A percentile compares a stretch with the other conserved stretches of the same genome.
Conservation (phyloP, 2,888 invertebrate genomes). For the Ormyrus thymus region DNA sequence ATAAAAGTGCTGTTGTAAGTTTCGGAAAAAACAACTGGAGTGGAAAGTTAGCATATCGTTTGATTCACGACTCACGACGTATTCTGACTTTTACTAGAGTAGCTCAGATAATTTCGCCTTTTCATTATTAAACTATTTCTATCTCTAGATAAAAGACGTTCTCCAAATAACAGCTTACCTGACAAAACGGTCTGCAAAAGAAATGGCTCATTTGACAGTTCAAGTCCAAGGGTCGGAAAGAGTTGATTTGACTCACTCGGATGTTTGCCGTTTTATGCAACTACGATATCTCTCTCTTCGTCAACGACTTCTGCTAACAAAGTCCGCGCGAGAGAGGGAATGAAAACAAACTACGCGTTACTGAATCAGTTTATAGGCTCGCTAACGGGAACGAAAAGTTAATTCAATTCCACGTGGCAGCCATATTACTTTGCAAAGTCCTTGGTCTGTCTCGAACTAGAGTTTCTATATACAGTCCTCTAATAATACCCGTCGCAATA, state of each 20-base stretch:
- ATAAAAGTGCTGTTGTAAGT: neutral
- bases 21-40: too few relatives aligned
- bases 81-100: too few relatives aligned
- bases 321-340: neutral
- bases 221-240: too few relatives aligned
- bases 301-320: neutral
- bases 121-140: too few relatives aligned
- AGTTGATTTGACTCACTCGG: neutral
- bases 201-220: constrained; percentile 18
- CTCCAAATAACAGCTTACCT: constrained; percentile 14
- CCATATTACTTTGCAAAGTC: constrained; percentile 36
- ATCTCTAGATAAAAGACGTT: neutral
- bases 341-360: neutral
- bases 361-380: neutral
- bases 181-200: neutral
- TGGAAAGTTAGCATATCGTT: too few relatives aligned
- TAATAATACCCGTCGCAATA: too few relatives aligned
- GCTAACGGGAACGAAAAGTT: constrained; percentile 31
- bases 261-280: neutral
- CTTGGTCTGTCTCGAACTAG: neutral
- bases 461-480: too few relatives aligned
- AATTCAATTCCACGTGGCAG: constrained; percentile 36
- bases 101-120: too few relatives aligned
- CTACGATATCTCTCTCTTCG: neutral
- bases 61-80: too few relatives aligned